Base-by-base conservation (phyloP, 2,113 vertebrate species). In the Dipodomys spectabilis region DNA sequence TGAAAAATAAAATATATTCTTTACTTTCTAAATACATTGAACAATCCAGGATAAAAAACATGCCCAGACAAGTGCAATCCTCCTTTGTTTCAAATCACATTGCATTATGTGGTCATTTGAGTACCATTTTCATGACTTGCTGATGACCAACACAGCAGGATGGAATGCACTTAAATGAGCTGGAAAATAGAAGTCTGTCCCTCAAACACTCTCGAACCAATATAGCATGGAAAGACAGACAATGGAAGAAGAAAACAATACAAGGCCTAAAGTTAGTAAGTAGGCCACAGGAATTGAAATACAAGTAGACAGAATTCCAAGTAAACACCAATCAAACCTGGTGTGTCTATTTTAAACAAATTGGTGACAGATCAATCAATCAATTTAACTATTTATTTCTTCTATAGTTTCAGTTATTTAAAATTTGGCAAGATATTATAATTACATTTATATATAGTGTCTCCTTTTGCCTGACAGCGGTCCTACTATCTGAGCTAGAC, bases 131-230 rank as follows among this genome's bases (percentile, higher is more conserved):
- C 6, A 6, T 79, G 84, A 85, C 88, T 96, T 94, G 85, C 82
- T 96, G 95, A 96, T 95, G 95, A 94, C 94, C 91, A 89, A 49
- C 93, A 88, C 92, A 97, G 96, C 86, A 89, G 92, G 91, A 86
- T 92, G 77, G 90, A 96, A 89, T 91, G 69, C 86, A 89, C 95
- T 94, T 94, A 95, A 97, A 95, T 97, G 95, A 97, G 69, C 88
- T 93, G 91, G 94, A 96, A 97, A 97, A 96, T 93, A 80, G 77
- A 96, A 95, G 49, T 49, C 49, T 49, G 94, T 95, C 86, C 81
- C 68, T 89, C 87, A 91, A 91, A 95, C 69, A 93, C 49, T 87
- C 73, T 91, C 89, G 90, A 95, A 78, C 86, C 96, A 96, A 87
- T 91, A 95, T 72, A 84, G 73, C 77, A 89, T 87, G 32, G 86